phyloP scores from a whole-genome alignment of 2,888 invertebrate genomes.

The Euphydryas editha region DNA sequence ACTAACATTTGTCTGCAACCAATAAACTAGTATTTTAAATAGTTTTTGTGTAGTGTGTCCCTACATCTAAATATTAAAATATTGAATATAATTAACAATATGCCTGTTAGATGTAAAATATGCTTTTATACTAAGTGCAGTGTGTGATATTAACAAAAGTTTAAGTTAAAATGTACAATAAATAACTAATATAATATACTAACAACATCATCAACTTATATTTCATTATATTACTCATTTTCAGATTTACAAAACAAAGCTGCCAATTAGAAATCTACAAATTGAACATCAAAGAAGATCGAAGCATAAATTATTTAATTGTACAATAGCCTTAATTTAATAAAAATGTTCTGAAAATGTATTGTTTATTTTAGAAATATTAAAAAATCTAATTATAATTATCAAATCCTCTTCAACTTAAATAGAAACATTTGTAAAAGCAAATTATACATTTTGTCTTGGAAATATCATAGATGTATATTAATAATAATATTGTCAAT shows the following conservation, averaged over 20 bases:
- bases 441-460: background rate
- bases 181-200: no score
- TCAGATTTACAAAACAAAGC: slow-evolving; percentile 61
- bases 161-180: background rate
- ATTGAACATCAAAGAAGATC: slow-evolving; percentile 9
- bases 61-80: background rate
- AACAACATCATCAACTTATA: background rate
- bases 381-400: background rate
- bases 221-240: slow-evolving; percentile 44
- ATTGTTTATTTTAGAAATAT: background rate
- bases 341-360: slow-evolving; percentile 41
- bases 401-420: background rate
- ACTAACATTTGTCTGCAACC: slow-evolving; percentile 35
- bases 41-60: slow-evolving; percentile 6
- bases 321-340: slow-evolving; percentile 54
- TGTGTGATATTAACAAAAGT: slow-evolving; percentile 1
- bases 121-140: background rate
- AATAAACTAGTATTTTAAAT: background rate
- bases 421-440: no score
- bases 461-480: no score
- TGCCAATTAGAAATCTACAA: slow-evolving; percentile 50
- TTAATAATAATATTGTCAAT: no score
- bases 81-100: background rate
- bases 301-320: slow-evolving; percentile 53
- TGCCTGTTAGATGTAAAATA: background rate